Evolutionary conservation across 2,888 invertebrate genomes (phyloP).

Genomic region (Himalopsyche anomala): DNA sequence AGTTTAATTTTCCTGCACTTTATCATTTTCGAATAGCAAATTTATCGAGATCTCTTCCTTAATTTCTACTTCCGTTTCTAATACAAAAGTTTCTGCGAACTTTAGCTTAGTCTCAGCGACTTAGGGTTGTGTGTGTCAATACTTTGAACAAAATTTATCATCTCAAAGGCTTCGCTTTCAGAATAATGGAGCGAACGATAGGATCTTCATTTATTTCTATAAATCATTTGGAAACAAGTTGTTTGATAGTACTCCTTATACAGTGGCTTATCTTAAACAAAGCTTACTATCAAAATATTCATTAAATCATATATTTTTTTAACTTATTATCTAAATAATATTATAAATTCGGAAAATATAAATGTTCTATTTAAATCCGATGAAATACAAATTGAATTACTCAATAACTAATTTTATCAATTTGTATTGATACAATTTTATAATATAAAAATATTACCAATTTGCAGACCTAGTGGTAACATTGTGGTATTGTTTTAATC

Average conservation of each 20-base stretch:
- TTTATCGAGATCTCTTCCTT: conserved; percentile 56
- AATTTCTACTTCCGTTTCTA: conserved; percentile 59
- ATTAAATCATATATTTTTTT: no score
- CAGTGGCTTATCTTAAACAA: neutral
- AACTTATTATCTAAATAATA: no score
- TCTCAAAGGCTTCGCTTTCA: conserved; percentile 59
- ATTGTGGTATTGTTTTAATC: no score
- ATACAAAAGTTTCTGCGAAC: conserved; percentile 61
- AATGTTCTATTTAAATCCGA: no score
- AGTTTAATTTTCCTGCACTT: neutral
- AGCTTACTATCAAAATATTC: no score
- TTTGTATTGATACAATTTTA: no score
- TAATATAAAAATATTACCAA: no score
- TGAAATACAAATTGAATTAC: no score
- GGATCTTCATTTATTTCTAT: conserved; percentile 64
- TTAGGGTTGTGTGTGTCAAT: conserved; percentile 55
- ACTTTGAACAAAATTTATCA: conserved; percentile 59
- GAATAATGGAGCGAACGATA: conserved; percentile 56
- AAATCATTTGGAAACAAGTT: conserved; percentile 58
- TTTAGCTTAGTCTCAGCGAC: conserved; percentile 60
- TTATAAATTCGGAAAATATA: no score
- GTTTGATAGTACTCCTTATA: neutral
- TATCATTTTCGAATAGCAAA: conserved; percentile 28
- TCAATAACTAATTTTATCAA: no score
- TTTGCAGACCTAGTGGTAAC: no score